Evolutionary conservation across 1,140 invertebrate species (phyloP).

Genomic region (Dinoponera quadriceps): DNA sequence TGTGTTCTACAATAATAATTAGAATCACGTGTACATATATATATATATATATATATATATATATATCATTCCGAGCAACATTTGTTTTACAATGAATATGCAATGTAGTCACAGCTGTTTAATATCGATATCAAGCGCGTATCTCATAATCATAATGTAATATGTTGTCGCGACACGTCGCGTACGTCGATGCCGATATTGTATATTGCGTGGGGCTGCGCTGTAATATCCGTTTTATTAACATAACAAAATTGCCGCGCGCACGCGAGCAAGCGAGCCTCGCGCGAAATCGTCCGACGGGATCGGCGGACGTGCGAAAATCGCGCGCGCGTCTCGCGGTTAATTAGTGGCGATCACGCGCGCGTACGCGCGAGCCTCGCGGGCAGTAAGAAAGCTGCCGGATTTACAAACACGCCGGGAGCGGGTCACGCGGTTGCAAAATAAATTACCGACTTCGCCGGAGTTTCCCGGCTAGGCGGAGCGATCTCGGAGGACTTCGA

Average conservation of each 20-base stretch:
- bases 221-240: slow-evolving; percentile 47
- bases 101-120: slow-evolving; percentile 13
- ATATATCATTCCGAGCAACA: neutral
- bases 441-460: slow-evolving; percentile 64
- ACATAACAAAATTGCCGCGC: neutral
- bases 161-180: slow-evolving; percentile 30
- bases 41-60: neutral
- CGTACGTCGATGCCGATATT: slow-evolving; percentile 22
- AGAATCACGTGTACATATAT: too few relatives aligned
- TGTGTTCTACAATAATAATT: too few relatives aligned
- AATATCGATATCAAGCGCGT: slow-evolving; percentile 38
- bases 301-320: too few relatives aligned
- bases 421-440: slow-evolving; percentile 43
- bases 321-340: too few relatives aligned
- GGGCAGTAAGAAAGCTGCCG: slow-evolving; percentile 1
- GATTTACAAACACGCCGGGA: slow-evolving; percentile 49
- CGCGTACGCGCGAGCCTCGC: too few relatives aligned
- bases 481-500: slow-evolving; percentile 53
- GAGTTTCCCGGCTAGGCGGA: slow-evolving; percentile 4
- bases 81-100: slow-evolving; percentile 45
- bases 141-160: slow-evolving; percentile 51
- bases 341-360: too few relatives aligned
- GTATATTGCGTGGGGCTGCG: neutral
- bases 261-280: neutral
- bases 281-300: neutral